These are phyloP conservation scores for Vanessa atalanta DNA, from an alignment of 1,140 invertebrate species.

Conservation along the genomic window DNA sequence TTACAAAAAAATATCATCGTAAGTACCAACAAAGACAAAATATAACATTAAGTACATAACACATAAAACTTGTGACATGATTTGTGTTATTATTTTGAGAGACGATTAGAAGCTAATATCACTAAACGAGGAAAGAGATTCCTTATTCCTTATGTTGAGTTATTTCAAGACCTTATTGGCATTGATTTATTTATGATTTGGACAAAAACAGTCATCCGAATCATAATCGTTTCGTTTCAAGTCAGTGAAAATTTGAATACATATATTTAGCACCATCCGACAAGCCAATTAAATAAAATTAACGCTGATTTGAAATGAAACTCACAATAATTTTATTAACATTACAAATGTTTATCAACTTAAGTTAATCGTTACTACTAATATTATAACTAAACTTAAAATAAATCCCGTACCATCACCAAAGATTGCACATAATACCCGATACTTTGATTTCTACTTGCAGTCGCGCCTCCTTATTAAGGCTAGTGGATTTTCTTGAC, in stretches of 20 bases:
- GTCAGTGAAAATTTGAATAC: constrained; percentile 53
- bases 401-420: constrained; percentile 80
- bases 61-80: constrained; percentile 75
- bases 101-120: constrained; percentile 79
- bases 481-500: constrained; percentile 58
- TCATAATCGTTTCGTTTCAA: constrained; percentile 74
- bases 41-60: constrained; percentile 75
- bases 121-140: constrained; percentile 78
- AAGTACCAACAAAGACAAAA: constrained; percentile 77
- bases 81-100: constrained; percentile 73
- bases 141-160: constrained; percentile 58
- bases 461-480: constrained; percentile 72
- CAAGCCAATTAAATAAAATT: constrained; percentile 37
- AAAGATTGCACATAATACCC: constrained; percentile 83
- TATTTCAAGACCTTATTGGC: constrained; percentile 47
- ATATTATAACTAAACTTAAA: constrained; percentile 67
- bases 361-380: constrained; percentile 49
- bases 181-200: constrained; percentile 59
- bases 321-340: constrained; percentile 50
- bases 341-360: constrained; percentile 50
- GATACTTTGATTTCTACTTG: constrained; percentile 82
- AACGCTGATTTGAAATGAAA: constrained; percentile 74
- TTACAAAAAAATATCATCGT: constrained; percentile 62
- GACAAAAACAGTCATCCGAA: constrained; percentile 76
- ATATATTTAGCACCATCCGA: constrained; percentile 61